phyloP scores from a whole-genome alignment of 2,888 invertebrate genomes.

The Diogma glabrata region DNA sequence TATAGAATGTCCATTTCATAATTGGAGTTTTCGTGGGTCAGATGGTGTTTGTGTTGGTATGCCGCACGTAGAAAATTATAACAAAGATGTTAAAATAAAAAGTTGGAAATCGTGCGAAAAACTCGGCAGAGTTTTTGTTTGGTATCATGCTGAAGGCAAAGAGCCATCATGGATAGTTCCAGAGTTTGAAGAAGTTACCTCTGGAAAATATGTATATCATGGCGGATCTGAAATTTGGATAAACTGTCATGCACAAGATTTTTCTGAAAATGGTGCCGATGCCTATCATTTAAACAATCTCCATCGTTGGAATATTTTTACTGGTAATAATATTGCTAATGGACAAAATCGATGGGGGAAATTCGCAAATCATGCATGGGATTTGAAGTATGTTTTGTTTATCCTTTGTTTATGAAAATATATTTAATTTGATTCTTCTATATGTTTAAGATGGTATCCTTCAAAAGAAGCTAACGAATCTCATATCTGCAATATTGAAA shows the following conservation, averaged over 20 bases:
- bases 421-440: no score
- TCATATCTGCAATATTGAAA: no score
- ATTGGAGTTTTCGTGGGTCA: conserved; percentile 68
- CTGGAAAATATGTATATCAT: conserved; percentile 48
- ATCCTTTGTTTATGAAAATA: no score
- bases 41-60: conserved; percentile 62
- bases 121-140: conserved; percentile 68
- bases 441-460: no score
- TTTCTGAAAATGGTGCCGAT: conserved; percentile 85
- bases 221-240: conserved; percentile 70
- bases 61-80: conserved; percentile 52
- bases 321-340: conserved; percentile 36
- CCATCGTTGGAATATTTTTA: conserved; percentile 50
- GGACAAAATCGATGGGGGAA: conserved; percentile 29
- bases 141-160: conserved; percentile 65
- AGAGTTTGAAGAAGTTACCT: conserved; percentile 42
- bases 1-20: conserved; percentile 81
- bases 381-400: conserved; percentile 31
- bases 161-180: conserved; percentile 64
- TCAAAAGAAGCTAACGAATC: no score
- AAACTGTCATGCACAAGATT: conserved; percentile 74
- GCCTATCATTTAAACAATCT: conserved; percentile 66
- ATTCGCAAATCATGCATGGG: conserved; percentile 45
- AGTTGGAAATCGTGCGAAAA: conserved; percentile 57
- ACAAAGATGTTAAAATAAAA: conserved; percentile 51